Evolutionary conservation across 2,888 invertebrate genomes (phyloP), one percentile per base, ranked within the genome.

Genomic region (Eupithecia subumbrata): DNA sequence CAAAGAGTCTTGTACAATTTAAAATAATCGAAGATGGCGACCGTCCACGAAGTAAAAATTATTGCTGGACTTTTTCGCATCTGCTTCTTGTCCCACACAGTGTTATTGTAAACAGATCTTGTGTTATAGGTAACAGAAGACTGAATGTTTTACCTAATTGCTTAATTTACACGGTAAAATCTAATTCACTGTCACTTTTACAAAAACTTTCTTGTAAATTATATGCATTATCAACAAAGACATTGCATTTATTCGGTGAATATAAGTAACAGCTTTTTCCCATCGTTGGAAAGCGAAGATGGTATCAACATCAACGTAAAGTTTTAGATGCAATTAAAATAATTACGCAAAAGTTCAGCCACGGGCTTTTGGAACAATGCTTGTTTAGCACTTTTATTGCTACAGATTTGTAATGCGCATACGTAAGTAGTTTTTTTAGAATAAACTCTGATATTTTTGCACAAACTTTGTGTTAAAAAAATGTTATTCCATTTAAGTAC

Each of bases 301-400:
- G 48, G 56, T 78, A 83, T 79, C 78, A 34, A 18, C 5, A 30
- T 14, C 78, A 81, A 81, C 48, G 68, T 80, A 83, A 82, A 69
- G 71, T 72, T 69, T 78, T 77, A 66, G 66, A 66, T 40, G 80
- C 79, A 80, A 80, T 82, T 83, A 84, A 79, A 77, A 76, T 78
- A 83, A 82, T 84, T 85, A 80, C 74, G 77, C 81, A 80, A 83
- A 83, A 71, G 76, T 77, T 80, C 60, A 60, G 63, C 79, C 73
- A 40, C 73, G 18, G 63, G 80, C 79, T 83, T 73, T 82, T 48
- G 56, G 48, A 75, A 77, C 75, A 75, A 77, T 73, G 68, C 34
- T 37, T 40, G 18, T 56, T 67, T 71, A 40, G 43, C 64, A 73
- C 68, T 68, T 73, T n/a, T 37, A 64, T 64, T 25, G 30, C 18